Conservation (phyloP, 2,888 invertebrate genomes). For the Psylliodes chrysocephalus region DNA sequence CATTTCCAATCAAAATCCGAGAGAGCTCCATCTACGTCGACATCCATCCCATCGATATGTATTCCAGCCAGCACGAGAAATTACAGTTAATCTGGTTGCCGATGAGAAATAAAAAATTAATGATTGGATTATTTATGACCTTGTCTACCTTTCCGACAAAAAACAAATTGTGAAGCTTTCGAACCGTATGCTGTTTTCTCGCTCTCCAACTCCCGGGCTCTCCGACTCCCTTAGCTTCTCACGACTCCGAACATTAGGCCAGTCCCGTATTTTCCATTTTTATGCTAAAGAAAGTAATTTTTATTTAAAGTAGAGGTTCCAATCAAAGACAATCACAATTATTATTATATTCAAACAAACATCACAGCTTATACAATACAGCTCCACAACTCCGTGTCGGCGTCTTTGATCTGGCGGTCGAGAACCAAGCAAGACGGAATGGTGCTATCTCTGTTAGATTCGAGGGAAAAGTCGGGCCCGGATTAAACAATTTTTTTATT, state of each 20-base stretch:
- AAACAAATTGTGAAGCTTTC: constrained; percentile 35
- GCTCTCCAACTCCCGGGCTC: constrained; percentile 4
- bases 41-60: not conserved
- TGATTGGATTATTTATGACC: constrained; percentile 36
- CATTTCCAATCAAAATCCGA: constrained; percentile 5
- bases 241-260: not conserved
- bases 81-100: constrained; percentile 34
- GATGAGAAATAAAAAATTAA: constrained; percentile 39
- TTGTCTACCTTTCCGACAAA: constrained; percentile 36
- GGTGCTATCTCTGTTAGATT: no score
- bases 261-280: no score
- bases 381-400: no score
- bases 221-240: not conserved
- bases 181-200: constrained; percentile 27
- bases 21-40: not conserved
- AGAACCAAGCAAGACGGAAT: no score
- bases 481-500: no score
- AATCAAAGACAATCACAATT: no score
- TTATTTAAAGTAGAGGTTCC: no score
- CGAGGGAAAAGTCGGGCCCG: no score
- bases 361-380: no score
- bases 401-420: no score
- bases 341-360: no score
- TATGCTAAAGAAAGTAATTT: no score
- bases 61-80: constrained; percentile 25